Evolutionary conservation across 2,113 vertebrate genomes (phyloP), one percentile per base, ranked within the genome.

Genomic region (Phoxinus phoxinus): DNA sequence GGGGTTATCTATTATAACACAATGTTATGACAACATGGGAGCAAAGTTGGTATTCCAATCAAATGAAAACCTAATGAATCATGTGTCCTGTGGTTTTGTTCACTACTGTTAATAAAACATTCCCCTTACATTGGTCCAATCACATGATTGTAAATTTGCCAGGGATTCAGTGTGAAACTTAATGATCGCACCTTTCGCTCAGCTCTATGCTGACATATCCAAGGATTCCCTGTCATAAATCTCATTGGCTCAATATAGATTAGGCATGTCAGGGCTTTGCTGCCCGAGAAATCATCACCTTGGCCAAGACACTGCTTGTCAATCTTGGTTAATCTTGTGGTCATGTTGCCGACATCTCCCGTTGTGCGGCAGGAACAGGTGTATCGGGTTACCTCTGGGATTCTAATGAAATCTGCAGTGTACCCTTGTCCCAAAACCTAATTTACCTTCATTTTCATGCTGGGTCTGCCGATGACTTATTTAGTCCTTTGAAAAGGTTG

Each of bases 181-280:
- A 75, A 86, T 82, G 79, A 83, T 82, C 23, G 2, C 67, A 72
- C 78, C 80, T 86, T 82, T 85, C 71, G 76, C 46, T 48, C 53
- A 61, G 81, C 81, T 86, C 51, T 19, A 85, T 76, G 10, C 75
- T 77, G 82, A 59, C 61, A 71, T 67, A 63, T 85, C 78, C 67
- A 51, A 77, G 85, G 81, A 41, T 77, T 75, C 82, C 59, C 46
- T 37, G 30, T 56, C 82, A 77, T 89, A 89, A 85, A 89, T 89
- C 83, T 87, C 75, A 63, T 51, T 71, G 81, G 72, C 75, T 84
- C 77, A 30, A 67, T 81, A 89, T 86, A 85, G 86, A 87, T 89
- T 84, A 89, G 71, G n/a, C 23, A 41, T 51, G 72, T 72, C 61
- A 81, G 59, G 19, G 44, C 63, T 63, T 35, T 41, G 58, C 82